A percentile compares a stretch with the other conserved stretches of the same genome.
Conservation (phyloP, 2,113 vertebrate genomes). For the Atherinomorus stipes region DNA sequence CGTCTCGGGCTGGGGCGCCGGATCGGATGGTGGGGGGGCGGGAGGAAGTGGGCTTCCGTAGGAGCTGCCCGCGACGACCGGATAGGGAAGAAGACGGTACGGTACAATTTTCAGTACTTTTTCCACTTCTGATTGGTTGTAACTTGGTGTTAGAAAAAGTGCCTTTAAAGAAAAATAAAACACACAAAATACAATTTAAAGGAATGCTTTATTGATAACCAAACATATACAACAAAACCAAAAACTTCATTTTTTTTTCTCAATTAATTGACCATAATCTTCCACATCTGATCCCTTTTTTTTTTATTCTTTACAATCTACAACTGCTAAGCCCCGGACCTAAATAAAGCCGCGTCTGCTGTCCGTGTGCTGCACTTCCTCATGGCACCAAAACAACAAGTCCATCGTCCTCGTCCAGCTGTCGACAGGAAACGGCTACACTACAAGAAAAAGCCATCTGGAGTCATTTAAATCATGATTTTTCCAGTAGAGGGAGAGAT, state of each 20-base stretch:
- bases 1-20: too few relatives aligned
- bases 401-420: not conserved
- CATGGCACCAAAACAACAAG: slow-evolving; percentile 45
- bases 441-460: not conserved
- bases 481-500: too few relatives aligned
- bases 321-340: slow-evolving; percentile 41
- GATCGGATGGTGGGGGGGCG: too few relatives aligned
- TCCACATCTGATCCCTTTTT: slow-evolving; percentile 69
- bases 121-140: too few relatives aligned
- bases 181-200: slow-evolving; percentile 68
- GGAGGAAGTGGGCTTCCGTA: too few relatives aligned
- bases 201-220: slow-evolving; percentile 86
- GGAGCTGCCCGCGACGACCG: too few relatives aligned
- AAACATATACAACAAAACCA: slow-evolving; percentile 77
- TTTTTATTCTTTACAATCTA: slow-evolving; percentile 30
- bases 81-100: too few relatives aligned
- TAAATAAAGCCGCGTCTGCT: slow-evolving; percentile 52
- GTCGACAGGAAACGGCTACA: not conserved
- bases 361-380: slow-evolving; percentile 34
- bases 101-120: too few relatives aligned
- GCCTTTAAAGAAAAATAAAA: too few relatives aligned
- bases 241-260: slow-evolving; percentile 47
- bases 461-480: not conserved
- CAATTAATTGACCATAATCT: slow-evolving; percentile 47
- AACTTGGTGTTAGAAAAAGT: too few relatives aligned